Evolutionary conservation across 1,140 invertebrate species (phyloP), one percentile per base, ranked within the genome.

Genomic region (Diorhabda elongata): DNA sequence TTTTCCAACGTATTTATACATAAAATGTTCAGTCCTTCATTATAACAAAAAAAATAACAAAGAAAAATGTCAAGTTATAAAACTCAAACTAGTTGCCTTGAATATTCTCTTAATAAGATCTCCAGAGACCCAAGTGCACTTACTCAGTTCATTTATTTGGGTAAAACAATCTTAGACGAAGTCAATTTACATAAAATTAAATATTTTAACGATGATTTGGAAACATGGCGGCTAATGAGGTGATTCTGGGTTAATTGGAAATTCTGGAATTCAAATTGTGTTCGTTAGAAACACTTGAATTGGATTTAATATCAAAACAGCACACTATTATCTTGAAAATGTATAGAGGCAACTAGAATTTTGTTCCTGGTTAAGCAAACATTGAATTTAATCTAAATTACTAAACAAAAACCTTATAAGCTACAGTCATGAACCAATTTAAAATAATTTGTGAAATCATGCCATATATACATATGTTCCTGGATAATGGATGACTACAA

Each of bases 141-240:
- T 52, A 52, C 47, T 52, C n/a, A 52, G 6, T 52, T 52, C 47
- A 52, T 8, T 52, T 52, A 52, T 52, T 52, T 52, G n/a, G 6
- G 3, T 52, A 52, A 52, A n/a, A 8, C 47, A 52, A 52, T 52
- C n/a, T 52, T 52, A 52, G 6, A 52, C 47, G 47, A 52, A 8
- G 47, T 52, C 47, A 52, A 52, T 52, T 52, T 52, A 52, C 47
- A 52, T 52, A 52, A 52, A 52, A 52, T 52, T 52, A 52, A 52
- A 26, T 26, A 26, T 26, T 26, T 26, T 26, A 26, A n/a, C 6
- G 47, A 52, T 52, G 47, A 52, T 52, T 52, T 52, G n/a, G 47
- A 52, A 52, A 52, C 47, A 52, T 52, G 47, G 47, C 47, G 47
- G 47, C 6, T 52, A 52, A 52, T n/a, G 47, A 52, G n/a, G 47